phyloP scores from a whole-genome alignment of 2,113 vertebrate genomes.

The Tautogolabrus adspersus region DNA sequence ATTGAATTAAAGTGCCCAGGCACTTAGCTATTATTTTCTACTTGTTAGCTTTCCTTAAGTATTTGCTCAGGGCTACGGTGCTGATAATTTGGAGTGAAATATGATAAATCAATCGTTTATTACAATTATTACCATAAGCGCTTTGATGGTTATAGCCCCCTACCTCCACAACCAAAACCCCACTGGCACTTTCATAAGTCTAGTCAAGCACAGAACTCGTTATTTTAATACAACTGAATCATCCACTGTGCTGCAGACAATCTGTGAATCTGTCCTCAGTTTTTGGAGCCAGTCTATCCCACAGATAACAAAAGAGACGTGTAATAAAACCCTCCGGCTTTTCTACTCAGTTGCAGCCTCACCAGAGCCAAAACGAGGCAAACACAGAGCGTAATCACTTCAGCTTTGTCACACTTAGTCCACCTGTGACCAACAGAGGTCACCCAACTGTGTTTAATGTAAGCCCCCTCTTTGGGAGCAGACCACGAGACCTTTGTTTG shows the following conservation, averaged over 20 bases:
- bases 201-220: constrained; percentile 61
- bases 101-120: constrained; percentile 80
- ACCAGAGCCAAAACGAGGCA: not conserved
- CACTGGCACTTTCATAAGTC: constrained; percentile 61
- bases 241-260: constrained; percentile 35
- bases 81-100: constrained; percentile 78
- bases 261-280: constrained; percentile 17
- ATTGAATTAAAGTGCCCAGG: constrained; percentile 71
- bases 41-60: constrained; percentile 79
- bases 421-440: constrained; percentile 50
- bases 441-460: constrained; percentile 17
- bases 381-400: constrained; percentile 33
- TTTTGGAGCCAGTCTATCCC: constrained; percentile 21
- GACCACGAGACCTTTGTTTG: constrained; percentile 53
- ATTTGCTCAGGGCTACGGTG: constrained; percentile 72
- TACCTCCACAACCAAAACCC: constrained; percentile 50
- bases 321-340: constrained; percentile 43
- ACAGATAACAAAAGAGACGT: constrained; percentile 34
- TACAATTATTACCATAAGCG: constrained; percentile 75
- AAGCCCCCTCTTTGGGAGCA: constrained; percentile 33
- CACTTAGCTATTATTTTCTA: constrained; percentile 80
- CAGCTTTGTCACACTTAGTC: constrained; percentile 26
- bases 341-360: constrained; percentile 29
- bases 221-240: constrained; percentile 53
- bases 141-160: constrained; percentile 63